Conservation (phyloP, 2,888 invertebrate genomes). For the Caenorhabditis sp. region DNA sequence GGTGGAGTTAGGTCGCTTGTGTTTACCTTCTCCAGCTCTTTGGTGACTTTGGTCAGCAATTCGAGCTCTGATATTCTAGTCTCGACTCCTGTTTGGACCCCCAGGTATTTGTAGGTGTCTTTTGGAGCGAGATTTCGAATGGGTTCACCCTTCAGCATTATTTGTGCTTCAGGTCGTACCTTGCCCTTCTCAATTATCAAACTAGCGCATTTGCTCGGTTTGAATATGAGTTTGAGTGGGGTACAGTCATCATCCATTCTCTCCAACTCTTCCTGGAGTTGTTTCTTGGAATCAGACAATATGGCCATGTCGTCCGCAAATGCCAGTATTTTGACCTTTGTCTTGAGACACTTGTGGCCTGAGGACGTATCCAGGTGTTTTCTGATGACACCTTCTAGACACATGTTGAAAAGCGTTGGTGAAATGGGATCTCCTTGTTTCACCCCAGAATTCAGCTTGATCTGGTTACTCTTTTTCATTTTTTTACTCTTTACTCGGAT, state of each 20-base stretch:
- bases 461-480: constrained; percentile 36
- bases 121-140: neutral
- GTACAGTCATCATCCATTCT: neutral
- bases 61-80: neutral
- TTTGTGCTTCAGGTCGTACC: neutral
- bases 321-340: neutral
- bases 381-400: constrained; percentile 70
- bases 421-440: constrained; percentile 79
- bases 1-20: constrained; percentile 15
- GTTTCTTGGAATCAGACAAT: neutral
- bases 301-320: constrained; percentile 37
- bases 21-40: constrained; percentile 7
- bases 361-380: neutral
- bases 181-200: neutral
- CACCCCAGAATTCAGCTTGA: constrained; percentile 70
- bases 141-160: neutral
- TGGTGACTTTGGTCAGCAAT: neutral
- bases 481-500: neutral
- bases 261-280: neutral
- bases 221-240: constrained; percentile 20
- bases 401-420: constrained; percentile 78
- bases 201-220: constrained; percentile 40
- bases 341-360: neutral
- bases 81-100: constrained; percentile 6
- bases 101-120: constrained; percentile 29